Percentiles rank a stretch among this genome's conserved stretches.
These are phyloP conservation scores for Drosophila bocqueti DNA, from an alignment of 1,140 invertebrate species.

Conservation along the genomic window DNA sequence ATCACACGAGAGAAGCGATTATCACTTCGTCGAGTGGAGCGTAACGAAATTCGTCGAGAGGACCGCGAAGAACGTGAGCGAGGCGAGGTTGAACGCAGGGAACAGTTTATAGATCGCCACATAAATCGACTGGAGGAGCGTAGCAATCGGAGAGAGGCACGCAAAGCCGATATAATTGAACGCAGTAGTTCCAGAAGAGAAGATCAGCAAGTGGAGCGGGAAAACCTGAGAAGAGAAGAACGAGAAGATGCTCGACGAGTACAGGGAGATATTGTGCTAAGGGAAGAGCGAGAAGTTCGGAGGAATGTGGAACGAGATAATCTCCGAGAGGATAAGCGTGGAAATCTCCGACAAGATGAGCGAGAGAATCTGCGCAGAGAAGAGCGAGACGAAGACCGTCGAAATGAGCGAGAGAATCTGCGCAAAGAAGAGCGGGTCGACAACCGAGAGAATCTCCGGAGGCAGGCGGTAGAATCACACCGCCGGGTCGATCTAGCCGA, in stretches of 20 bases:
- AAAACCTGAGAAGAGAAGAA: conserved; percentile 1
- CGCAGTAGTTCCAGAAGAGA: background rate
- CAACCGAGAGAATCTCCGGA: background rate
- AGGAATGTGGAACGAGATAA: background rate
- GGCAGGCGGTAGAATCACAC: background rate
- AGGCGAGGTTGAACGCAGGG: conserved; percentile 6
- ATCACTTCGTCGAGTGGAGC: background rate
- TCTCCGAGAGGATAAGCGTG: background rate
- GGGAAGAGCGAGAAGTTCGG: background rate
- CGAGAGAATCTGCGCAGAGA: background rate
- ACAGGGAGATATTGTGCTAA: background rate
- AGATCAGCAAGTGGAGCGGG: conserved; percentile 3
- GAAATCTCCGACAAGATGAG: background rate
- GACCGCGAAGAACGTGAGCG: conserved; percentile 1
- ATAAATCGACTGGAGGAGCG: background rate
- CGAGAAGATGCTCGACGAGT: conserved; percentile 4
- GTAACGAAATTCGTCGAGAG: background rate
- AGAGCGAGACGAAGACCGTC: too few relatives aligned
- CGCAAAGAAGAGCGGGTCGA: background rate
- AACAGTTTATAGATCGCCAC: background rate
- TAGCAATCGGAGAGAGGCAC: background rate
- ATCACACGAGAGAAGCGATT: background rate
- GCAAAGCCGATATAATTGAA: background rate
- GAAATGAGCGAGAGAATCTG: background rate
- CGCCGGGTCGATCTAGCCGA: background rate